phyloP scores from a whole-genome alignment of 2,888 invertebrate genomes.

The Cerastis leucographa region DNA sequence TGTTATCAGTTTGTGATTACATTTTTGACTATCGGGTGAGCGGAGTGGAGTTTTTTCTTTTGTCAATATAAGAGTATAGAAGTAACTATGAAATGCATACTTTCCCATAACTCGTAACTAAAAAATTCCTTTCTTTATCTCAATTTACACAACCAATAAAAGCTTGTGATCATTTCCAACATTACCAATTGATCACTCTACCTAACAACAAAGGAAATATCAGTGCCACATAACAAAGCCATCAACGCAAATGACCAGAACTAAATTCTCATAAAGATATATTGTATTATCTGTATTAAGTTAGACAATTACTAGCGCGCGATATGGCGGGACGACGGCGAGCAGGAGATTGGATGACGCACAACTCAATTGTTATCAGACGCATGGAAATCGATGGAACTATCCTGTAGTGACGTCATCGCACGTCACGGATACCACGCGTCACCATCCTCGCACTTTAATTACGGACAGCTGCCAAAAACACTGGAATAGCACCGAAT shows the following conservation, averaged over 20 bases:
- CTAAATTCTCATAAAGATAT: constrained; percentile 46
- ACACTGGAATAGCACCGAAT: constrained; percentile 29
- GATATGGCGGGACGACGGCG: constrained; percentile 65
- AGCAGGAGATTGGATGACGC: constrained; percentile 68
- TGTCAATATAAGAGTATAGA: background rate
- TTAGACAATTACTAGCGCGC: constrained; percentile 63
- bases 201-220: constrained; percentile 18
- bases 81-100: background rate
- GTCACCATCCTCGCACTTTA: constrained; percentile 42
- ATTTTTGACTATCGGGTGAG: background rate
- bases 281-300: constrained; percentile 46
- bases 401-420: constrained; percentile 67
- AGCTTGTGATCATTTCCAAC: background rate
- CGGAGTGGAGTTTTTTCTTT: background rate
- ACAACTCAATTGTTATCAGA: constrained; percentile 69
- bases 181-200: background rate
- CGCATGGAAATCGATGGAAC: constrained; percentile 70
- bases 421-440: constrained; percentile 62
- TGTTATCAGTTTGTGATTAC: background rate
- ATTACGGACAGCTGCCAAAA: constrained; percentile 60
- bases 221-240: constrained; percentile 19
- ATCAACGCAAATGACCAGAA: constrained; percentile 44
- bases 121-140: background rate
- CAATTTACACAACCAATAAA: background rate
- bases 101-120: background rate